Conservation (phyloP, 1,140 invertebrate genomes). For the Triops longicaudatus region DNA sequence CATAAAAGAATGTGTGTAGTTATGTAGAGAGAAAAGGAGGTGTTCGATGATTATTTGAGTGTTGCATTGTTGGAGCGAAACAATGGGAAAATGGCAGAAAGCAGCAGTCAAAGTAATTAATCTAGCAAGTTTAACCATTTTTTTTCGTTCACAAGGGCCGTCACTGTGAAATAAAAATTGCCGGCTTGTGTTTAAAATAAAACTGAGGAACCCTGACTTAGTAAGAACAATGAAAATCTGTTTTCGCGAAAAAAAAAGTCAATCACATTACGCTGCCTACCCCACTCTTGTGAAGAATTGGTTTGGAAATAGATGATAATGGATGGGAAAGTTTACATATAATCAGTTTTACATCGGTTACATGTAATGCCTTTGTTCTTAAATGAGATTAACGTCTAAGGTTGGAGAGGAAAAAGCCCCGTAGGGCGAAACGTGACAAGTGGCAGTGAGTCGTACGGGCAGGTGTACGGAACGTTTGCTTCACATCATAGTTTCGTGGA, state of each 20-base stretch:
- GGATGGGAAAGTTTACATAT: neutral
- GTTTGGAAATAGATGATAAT: conserved; percentile 11
- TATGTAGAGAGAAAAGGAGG: neutral
- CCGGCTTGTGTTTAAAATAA: neutral
- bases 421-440: too few species aligned
- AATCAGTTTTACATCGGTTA: too few species aligned
- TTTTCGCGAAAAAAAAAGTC: neutral
- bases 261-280: neutral
- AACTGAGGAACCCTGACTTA: neutral
- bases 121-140: neutral
- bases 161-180: neutral
- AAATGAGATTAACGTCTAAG: too few species aligned
- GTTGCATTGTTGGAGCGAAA: neutral
- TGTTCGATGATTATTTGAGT: neutral
- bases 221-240: neutral
- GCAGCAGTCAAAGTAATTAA: neutral
- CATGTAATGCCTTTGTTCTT: too few species aligned
- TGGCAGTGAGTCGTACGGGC: neutral
- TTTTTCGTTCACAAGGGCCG: neutral
- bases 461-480: conserved; percentile 1
- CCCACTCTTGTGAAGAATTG: neutral
- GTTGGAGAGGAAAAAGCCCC: too few species aligned
- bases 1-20: neutral
- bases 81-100: neutral
- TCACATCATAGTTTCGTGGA: neutral